Evolutionary conservation across 2,888 invertebrate species (phyloP).

Genomic region (Cartodere bifasciata): DNA sequence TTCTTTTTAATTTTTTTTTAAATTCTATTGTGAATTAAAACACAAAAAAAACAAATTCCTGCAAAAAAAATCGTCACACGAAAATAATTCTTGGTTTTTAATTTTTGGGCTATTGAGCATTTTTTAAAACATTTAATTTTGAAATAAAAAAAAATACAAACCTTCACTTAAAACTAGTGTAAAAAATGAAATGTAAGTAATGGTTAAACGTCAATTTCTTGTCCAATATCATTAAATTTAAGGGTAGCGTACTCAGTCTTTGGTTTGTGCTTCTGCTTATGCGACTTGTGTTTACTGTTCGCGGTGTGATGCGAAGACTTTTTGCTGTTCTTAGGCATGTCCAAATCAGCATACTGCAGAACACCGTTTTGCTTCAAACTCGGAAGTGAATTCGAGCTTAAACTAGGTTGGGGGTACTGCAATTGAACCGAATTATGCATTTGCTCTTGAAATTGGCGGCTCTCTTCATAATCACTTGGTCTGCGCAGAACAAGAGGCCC

Average conservation of each 20-base stretch:
- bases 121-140: no score
- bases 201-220: constrained; percentile 54
- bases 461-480: constrained; percentile 29
- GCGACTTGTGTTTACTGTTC: constrained; percentile 16
- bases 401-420: constrained; percentile 34
- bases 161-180: no score
- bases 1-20: no score
- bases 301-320: constrained; percentile 19
- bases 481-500: constrained; percentile 31
- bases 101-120: no score
- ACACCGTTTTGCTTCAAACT: constrained; percentile 32
- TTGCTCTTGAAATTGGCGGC: constrained; percentile 28
- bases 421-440: constrained; percentile 32
- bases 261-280: constrained; percentile 30
- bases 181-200: no score
- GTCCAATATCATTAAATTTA: constrained; percentile 53
- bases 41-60: no score
- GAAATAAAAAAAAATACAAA: no score
- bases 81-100: no score
- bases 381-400: constrained; percentile 18
- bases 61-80: no score
- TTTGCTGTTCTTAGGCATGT: constrained; percentile 29
- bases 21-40: no score
- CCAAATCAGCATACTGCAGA: constrained; percentile 37
- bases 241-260: constrained; percentile 51